Evolutionary conservation across 2,888 invertebrate genomes (phyloP), one percentile per base, ranked within the genome.

Genomic region (Cephus nigrinus): DNA sequence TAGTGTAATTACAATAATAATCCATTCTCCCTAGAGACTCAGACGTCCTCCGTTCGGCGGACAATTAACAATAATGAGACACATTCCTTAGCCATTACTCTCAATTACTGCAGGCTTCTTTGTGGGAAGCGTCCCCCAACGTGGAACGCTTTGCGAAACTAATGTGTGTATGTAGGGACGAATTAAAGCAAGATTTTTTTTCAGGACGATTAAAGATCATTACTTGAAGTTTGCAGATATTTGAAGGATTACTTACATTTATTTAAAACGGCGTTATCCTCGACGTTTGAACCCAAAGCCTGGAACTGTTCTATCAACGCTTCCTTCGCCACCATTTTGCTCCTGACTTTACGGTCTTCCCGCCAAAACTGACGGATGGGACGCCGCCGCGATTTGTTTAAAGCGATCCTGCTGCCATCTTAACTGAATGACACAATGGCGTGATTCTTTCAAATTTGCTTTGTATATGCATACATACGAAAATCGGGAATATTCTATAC

Each of bases 311-410:
- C 81, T 40, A 79, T 79, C 74, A 91, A 84, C 34, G 79, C 84
- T 78, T 89, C 84, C 69, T 81, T 84, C 33, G 81, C 80, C 80
- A 88, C 87, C 91, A 91, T 91, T 80, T 86, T 88, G 83, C 36
- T 36, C 34, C 15, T 3, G 30, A 33, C 23, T 31, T 68, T 32
- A 12, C 75, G 12, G 11, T 40, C 78, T 89, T 90, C 86, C 87
- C 89, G 89, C 90, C 89, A 88, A 88, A 86, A 85, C 80, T 84
- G 33, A 71, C 71, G 71, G 32, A 32, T 9, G 3, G 9, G 32
- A 71, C 31, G 71, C 71, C 31, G 71, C 31, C 23, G 71, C 31
- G 33, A 12, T 30, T 30, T 68, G 32, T 34, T 76, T 55, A 55
- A 55, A 23, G 23, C 55, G 55, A 55, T 55, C 23, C 23, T 55